These are phyloP conservation scores for Callocephalon fimbriatum DNA, from an alignment of 2,113 vertebrate genomes.

Conservation along the genomic window DNA sequence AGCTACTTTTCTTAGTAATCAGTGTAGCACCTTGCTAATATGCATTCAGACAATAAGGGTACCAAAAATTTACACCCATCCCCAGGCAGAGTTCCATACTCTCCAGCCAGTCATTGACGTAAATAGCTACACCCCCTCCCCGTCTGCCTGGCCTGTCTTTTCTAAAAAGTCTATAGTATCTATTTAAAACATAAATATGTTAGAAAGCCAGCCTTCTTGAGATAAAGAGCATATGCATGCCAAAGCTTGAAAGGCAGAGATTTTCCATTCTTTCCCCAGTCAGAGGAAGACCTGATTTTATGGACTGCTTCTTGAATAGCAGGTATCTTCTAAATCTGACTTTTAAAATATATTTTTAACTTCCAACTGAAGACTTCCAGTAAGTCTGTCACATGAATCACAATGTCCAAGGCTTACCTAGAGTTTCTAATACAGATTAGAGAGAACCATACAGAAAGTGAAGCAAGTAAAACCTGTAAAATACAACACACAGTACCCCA, in stretches of 20 bases:
- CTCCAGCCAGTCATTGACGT: background rate
- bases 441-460: background rate
- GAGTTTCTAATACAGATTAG: background rate
- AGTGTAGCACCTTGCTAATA: background rate
- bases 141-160: background rate
- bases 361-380: background rate
- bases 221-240: background rate
- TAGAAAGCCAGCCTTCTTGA: background rate
- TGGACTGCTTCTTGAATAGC: background rate
- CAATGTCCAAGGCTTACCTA: background rate
- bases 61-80: background rate
- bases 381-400: background rate
- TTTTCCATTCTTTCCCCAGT: background rate
- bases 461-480: background rate
- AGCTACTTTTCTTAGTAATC: background rate
- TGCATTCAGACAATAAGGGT: background rate
- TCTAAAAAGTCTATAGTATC: background rate
- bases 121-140: background rate
- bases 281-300: background rate
- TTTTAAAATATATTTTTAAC: background rate
- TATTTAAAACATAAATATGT: background rate
- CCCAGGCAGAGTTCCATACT: background rate
- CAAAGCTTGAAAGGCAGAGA: background rate
- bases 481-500: fast-evolving
- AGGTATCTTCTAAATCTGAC: background rate